Evolutionary conservation across 2,888 invertebrate species (phyloP).

Genomic region (Aquatica leii): DNA sequence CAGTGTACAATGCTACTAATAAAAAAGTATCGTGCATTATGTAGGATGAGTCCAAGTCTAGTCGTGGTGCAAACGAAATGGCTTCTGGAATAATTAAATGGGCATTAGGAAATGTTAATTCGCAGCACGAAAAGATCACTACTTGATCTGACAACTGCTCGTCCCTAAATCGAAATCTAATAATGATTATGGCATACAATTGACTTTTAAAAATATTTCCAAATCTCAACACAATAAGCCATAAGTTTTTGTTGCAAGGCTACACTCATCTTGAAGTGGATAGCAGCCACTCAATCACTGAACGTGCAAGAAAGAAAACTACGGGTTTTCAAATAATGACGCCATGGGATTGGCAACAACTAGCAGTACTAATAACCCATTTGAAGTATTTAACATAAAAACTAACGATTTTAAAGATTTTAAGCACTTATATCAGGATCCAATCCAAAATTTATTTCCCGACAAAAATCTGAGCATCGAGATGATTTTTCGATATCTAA

Average conservation of each 20-base stretch:
- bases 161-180: constrained; percentile 18
- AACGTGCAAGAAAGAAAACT: constrained; percentile 26
- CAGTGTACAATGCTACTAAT: too few relatives aligned
- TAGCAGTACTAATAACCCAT: constrained; percentile 17
- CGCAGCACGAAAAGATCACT: not conserved
- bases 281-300: constrained; percentile 26
- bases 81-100: constrained; percentile 42
- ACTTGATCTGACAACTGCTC: constrained; percentile 26
- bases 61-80: constrained; percentile 43
- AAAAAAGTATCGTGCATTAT: constrained; percentile 32
- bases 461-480: not conserved
- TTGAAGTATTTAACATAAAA: not conserved
- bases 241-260: constrained; percentile 41
- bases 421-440: not conserved
- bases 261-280: constrained; percentile 42
- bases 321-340: constrained; percentile 36
- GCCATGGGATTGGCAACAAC: constrained; percentile 43
- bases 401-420: not conserved
- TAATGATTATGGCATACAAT: constrained; percentile 13
- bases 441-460: not conserved
- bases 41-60: constrained; percentile 41
- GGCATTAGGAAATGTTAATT: constrained; percentile 11
- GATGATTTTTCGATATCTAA: not conserved
- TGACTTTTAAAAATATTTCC: constrained; percentile 16
- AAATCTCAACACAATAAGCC: constrained; percentile 35